These are phyloP conservation scores for Parotocinclus haroldoi DNA, from an alignment of 2,797 vertebrate species.

Conservation along the genomic window DNA sequence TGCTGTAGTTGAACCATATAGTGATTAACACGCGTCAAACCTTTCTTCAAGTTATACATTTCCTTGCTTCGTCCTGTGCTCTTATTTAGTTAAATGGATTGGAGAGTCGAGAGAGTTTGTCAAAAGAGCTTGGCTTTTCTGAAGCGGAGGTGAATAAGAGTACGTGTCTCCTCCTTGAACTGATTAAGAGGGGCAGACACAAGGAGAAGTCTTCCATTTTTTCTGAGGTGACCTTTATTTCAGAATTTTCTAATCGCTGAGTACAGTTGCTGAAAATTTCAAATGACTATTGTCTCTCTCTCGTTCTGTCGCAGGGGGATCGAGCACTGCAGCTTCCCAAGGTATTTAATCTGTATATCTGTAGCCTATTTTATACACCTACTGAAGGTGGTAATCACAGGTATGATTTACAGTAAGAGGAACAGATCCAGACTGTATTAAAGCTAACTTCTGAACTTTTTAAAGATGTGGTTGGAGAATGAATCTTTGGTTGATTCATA, in stretches of 20 bases:
- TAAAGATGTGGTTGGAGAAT: conserved; percentile 40
- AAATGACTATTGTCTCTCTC: neutral
- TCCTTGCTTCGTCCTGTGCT: neutral
- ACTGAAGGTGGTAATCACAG: conserved; percentile 35
- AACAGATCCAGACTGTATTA: conserved; percentile 20
- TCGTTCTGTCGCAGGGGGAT: conserved; percentile 35
- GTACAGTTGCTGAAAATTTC: neutral
- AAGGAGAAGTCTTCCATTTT: conserved; percentile 52
- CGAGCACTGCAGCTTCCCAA: conserved; percentile 31
- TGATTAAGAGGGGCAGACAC: conserved; percentile 74
- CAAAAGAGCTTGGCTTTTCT: conserved; percentile 76
- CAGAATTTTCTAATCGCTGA: neutral
- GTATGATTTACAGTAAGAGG: conserved; percentile 14
- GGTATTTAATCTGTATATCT: conserved; percentile 29
- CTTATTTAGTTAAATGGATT: conserved; percentile 72
- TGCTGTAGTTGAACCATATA: no score
- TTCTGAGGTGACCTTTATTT: conserved; percentile 61
- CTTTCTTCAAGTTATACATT: neutral
- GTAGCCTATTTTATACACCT: conserved; percentile 40
- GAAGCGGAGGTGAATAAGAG: conserved; percentile 73
- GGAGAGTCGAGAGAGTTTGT: conserved; percentile 78
- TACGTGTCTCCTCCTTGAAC: conserved; percentile 80
- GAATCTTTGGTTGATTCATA: conserved; percentile 39
- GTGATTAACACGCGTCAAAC: no score
- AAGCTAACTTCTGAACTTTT: conserved; percentile 8